Conservation (phyloP, 1,140 invertebrate species). For the Lepidurus arcticus region DNA sequence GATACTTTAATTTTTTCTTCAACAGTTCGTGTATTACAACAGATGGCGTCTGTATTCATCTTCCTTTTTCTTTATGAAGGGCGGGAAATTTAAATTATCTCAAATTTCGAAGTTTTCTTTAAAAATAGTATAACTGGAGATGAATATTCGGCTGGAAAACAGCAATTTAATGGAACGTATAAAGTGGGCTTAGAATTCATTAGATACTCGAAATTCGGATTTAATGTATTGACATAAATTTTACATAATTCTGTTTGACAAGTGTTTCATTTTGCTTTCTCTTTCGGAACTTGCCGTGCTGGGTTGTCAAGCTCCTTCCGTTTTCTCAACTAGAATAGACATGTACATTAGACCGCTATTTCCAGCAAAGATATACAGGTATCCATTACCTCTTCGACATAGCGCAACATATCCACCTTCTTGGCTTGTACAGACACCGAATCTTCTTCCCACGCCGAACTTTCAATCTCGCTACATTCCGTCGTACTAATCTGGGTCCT, state of each 20-base stretch:
- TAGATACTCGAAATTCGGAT: not conserved
- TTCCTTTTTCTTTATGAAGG: not conserved
- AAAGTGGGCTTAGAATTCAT: too few relatives aligned
- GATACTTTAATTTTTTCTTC: not conserved
- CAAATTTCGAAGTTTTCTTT: not conserved
- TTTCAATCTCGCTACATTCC: conserved; percentile 13
- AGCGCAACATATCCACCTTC: not conserved
- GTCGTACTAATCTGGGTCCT: not conserved
- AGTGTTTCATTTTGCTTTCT: not conserved
- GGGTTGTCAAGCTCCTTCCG: not conserved
- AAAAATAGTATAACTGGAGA: not conserved
- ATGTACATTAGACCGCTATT: not conserved
- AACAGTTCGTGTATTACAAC: not conserved
- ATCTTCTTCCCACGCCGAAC: not conserved
- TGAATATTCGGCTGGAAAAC: too few relatives aligned
- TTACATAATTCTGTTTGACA: not conserved
- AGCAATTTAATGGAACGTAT: too few relatives aligned
- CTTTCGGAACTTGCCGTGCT: not conserved
- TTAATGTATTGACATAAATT: not conserved
- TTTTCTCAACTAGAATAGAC: not conserved
- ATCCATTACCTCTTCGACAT: not conserved
- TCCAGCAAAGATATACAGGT: not conserved
- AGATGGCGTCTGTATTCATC: not conserved
- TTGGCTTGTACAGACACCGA: not conserved
- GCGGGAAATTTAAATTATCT: not conserved